These are phyloP conservation scores for Cyanoliseus patagonus DNA, from an alignment of 2,113 vertebrate species.

Conservation along the genomic window DNA sequence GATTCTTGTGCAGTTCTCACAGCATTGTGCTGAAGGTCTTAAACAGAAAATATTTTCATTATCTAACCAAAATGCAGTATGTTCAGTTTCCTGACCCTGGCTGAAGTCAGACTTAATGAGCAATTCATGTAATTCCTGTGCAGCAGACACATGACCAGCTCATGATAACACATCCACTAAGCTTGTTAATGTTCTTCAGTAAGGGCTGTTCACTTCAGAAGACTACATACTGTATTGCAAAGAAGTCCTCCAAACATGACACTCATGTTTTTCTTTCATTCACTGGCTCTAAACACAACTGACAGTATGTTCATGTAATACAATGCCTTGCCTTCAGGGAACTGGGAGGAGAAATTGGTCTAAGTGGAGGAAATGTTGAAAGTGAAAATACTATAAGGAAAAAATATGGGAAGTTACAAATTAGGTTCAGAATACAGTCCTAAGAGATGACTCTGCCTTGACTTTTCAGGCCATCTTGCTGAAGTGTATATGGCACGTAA, in stretches of 20 bases:
- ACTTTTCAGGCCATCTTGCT: background rate
- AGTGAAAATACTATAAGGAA: background rate
- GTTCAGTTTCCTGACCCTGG: background rate
- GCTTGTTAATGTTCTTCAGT: background rate
- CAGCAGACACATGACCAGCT: background rate
- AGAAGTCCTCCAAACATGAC: background rate
- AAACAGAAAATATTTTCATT: background rate
- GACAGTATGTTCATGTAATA: accelerated
- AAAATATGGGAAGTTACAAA: background rate
- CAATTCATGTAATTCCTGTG: background rate
- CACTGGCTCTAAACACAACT: background rate
- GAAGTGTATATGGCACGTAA: accelerated
- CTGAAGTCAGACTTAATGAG: background rate
- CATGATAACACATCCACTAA: background rate
- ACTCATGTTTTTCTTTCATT: background rate
- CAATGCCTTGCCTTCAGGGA: background rate
- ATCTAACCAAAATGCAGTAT: background rate
- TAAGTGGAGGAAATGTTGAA: background rate
- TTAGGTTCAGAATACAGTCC: background rate
- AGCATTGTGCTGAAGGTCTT: background rate
- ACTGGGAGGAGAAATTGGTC: background rate
- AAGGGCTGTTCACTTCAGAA: background rate
- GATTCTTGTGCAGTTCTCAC: background rate
- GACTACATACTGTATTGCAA: background rate
- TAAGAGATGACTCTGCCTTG: accelerated